phyloP scores from a whole-genome alignment of 2,888 invertebrate species.

The Podotricha telesiphe region DNA sequence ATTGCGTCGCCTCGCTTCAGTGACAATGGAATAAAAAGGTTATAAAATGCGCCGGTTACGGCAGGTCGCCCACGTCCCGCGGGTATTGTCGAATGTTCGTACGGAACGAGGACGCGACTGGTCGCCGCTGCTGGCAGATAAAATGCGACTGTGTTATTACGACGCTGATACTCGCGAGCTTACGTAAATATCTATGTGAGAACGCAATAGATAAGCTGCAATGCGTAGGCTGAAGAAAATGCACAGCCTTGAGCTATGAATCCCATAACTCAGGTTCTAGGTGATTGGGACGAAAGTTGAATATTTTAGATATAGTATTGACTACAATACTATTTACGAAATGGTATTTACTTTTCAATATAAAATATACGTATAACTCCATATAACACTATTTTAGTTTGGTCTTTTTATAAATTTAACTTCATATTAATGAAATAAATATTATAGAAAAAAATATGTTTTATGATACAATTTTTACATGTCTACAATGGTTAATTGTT shows the following conservation, averaged over 20 bases:
- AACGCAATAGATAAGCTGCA: constrained; percentile 72
- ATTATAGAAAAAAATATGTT: no score
- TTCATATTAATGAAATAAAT: no score
- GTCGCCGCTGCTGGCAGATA: constrained; percentile 70
- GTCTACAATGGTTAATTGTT: no score
- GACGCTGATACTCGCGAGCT: constrained; percentile 71
- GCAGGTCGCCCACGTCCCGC: constrained; percentile 75
- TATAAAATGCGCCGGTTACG: constrained; percentile 78
- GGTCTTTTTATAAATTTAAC: no score
- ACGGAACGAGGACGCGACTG: constrained; percentile 54
- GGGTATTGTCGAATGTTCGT: constrained; percentile 70
- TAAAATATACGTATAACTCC: no score
- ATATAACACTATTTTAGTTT: no score
- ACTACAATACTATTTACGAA: not conserved
- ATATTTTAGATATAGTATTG: constrained; percentile 2
- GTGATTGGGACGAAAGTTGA: constrained; percentile 21
- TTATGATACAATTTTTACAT: no score
- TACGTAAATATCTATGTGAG: constrained; percentile 82
- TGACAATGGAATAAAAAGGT: constrained; percentile 84
- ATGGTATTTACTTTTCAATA: not conserved
- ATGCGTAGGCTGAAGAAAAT: constrained; percentile 73
- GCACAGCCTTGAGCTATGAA: constrained; percentile 57
- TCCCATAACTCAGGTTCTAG: constrained; percentile 23
- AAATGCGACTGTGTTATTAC: constrained; percentile 77
- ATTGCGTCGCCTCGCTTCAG: constrained; percentile 68